A percentile compares a stretch with the other conserved stretches of the same genome.
Conservation (phyloP, 2,113 vertebrate species). For the Andinoacara biseriatus region DNA sequence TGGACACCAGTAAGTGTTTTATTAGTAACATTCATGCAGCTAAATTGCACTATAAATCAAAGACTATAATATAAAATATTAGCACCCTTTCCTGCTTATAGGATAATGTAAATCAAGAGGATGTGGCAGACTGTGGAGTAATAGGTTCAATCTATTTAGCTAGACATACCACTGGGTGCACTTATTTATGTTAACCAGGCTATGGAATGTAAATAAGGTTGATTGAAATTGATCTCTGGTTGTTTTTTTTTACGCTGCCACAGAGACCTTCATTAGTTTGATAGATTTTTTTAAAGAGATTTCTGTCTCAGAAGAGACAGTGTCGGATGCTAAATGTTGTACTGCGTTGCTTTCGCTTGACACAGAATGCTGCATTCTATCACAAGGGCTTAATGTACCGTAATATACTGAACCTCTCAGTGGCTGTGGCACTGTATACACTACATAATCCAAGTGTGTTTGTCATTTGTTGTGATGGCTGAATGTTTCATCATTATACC, state of each 20-base stretch:
- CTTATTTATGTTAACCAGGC: constrained; percentile 43
- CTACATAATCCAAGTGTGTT: not conserved
- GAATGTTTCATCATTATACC: not conserved
- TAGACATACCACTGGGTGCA: not conserved
- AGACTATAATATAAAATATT: constrained; percentile 2
- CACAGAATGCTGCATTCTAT: not conserved
- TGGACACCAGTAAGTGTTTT: not conserved
- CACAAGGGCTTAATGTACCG: not conserved
- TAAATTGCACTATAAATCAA: constrained; percentile 12
- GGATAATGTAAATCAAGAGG: constrained; percentile 36
- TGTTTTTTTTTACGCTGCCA: not conserved
- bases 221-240: constrained; percentile 31
- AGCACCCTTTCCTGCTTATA: constrained; percentile 46
- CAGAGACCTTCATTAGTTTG: constrained; percentile 26
- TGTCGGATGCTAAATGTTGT: not conserved
- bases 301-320: not conserved
- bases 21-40: not conserved
- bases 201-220: constrained; percentile 15
- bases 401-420: not conserved
- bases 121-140: constrained; percentile 25
- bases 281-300: constrained; percentile 14
- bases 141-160: constrained; percentile 43
- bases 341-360: not conserved
- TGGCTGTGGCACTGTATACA: not conserved
- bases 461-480: not conserved